Base-by-base conservation (phyloP, 2,888 invertebrate genomes). In the Ophion ellenae region DNA sequence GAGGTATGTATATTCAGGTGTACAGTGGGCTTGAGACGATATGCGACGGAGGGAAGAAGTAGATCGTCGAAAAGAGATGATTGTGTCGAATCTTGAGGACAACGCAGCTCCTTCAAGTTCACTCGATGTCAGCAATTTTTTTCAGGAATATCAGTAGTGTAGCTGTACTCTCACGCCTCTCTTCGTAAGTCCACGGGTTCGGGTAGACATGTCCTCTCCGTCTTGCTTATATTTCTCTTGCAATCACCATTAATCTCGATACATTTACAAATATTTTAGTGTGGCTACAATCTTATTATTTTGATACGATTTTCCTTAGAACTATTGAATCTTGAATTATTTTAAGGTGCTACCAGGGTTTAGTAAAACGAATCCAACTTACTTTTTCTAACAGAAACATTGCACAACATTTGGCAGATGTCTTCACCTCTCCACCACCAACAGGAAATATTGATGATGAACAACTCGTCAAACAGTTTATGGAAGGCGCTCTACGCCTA, bases 41-140 rank as follows among this genome's bases (percentile, higher is more conserved):
- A 75, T 36, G 53, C 70, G 61, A 36, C n/a, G 75, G 70, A 71
- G 40, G 75, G 69, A 59, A 66, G 75, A 79, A 78, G 81, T 79
- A 59, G 28, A 81, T 63, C 75, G 75, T 70, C 71, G 80, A 81
- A 75, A 64, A 64, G 66, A 73, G 84, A 24, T 17, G 11, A 88
- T 87, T 87, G 86, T 86, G 86, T 83, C 83, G 61, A 85, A 84
- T 87, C 83, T 85, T 86, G 81, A 87, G 83, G 87, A 85, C 83
- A 84, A 87, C 88, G 87, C 86, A 88, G 79, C 85, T 84, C 85
- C 87, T 86, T 87, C 82, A 86, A 84, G 84, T 86, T 82, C 77
- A 81, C 73, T 75, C 69, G 64, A 79, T 59, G 73, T 87, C 88
- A 88, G 88, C 88, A 82, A 78, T 86, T 86, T 81, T 80, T 77